Conservation (phyloP, 2,797 vertebrate genomes). For the Neosilurus mollespiculum region DNA sequence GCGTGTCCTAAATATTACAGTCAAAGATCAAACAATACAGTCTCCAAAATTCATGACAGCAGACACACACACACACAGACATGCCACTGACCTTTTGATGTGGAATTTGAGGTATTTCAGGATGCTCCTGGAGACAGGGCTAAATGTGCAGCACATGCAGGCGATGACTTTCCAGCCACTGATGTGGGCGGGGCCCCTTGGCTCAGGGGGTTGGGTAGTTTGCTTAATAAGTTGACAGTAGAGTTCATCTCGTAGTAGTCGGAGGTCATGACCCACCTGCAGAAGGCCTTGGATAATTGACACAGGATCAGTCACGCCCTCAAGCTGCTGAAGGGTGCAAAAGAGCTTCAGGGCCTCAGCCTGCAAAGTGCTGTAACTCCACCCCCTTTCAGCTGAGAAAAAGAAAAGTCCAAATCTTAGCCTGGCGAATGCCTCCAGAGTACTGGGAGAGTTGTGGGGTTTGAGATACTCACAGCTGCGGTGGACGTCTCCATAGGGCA, state of each 20-base stretch:
- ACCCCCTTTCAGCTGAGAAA: slow-evolving; percentile 77
- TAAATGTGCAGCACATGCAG: slow-evolving; percentile 91
- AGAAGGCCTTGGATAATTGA: slow-evolving; percentile 90
- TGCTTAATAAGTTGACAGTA: slow-evolving; percentile 98
- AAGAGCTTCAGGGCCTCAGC: slow-evolving; percentile 94
- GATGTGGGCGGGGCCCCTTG: slow-evolving; percentile 79
- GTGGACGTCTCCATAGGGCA: slow-evolving; percentile 94
- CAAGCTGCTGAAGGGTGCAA: slow-evolving; percentile 89
- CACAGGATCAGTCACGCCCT: slow-evolving; percentile 83
- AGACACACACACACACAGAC: neutral
- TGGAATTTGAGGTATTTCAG: slow-evolving; percentile 95
- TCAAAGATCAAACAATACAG: neutral
- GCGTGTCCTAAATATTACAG: slow-evolving; percentile 73
- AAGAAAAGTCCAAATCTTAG: neutral
- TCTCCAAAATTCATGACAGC: neutral
- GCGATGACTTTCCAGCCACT: slow-evolving; percentile 90
- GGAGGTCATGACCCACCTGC: slow-evolving; percentile 89
- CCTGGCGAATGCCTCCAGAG: neutral
- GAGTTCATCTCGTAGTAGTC: slow-evolving; percentile 88
- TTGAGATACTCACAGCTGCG: slow-evolving; percentile 74
- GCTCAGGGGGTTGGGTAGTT: slow-evolving; percentile 83
- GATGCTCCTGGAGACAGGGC: slow-evolving; percentile 82
- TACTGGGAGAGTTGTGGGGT: neutral
- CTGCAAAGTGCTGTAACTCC: slow-evolving; percentile 89
- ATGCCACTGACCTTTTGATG: slow-evolving; percentile 83